phyloP scores from a whole-genome alignment of 2,113 vertebrate species.

The Protobothrops flavoviridis region DNA sequence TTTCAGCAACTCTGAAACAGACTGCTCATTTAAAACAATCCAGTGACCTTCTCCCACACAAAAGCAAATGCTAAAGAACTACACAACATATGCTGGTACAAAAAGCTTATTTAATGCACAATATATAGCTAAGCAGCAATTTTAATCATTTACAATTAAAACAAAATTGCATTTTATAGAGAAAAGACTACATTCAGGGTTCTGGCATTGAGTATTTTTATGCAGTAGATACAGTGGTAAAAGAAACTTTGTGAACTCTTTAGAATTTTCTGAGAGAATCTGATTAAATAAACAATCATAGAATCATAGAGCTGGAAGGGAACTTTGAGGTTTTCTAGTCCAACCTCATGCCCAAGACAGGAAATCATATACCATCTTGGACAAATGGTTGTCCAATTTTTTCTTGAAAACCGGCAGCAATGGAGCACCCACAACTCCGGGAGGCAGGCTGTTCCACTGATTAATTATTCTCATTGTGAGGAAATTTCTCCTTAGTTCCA shows the following conservation, averaged over 20 bases:
- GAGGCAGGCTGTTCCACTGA: not conserved
- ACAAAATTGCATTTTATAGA: not conserved
- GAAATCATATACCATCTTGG: not conserved
- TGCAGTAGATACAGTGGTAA: not conserved
- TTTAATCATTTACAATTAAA: not conserved
- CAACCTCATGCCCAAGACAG: not conserved
- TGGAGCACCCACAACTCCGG: not conserved
- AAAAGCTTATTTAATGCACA: not conserved
- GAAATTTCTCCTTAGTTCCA: not conserved
- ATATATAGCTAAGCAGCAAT: not conserved
- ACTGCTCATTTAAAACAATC: not conserved
- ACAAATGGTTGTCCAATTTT: not conserved
- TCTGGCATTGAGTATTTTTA: not conserved
- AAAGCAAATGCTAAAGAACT: not conserved
- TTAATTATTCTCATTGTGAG: not conserved
- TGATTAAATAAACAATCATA: not conserved
- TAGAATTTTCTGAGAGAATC: not conserved
- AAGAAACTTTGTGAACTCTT: not conserved
- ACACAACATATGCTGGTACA: not conserved
- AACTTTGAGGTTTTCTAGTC: not conserved
- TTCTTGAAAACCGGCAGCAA: not conserved
- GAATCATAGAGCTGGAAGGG: not conserved
- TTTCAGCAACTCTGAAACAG: not conserved
- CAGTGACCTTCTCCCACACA: not conserved
- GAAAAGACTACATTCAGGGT: not conserved